phyloP scores from a whole-genome alignment of 2,888 invertebrate species.

The Baronia brevicornis region DNA sequence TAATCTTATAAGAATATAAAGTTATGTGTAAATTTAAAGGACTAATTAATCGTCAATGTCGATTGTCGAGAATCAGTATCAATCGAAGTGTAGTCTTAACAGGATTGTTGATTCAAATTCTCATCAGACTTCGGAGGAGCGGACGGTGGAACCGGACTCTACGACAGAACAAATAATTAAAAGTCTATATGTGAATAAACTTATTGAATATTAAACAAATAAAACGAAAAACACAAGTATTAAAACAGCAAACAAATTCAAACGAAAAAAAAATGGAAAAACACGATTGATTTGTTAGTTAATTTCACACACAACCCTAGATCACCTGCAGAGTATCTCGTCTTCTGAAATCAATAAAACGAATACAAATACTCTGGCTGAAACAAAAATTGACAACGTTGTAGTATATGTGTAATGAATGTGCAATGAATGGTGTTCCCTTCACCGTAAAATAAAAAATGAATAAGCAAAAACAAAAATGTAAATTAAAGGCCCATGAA shows the following conservation, averaged over 20 bases:
- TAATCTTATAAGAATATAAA: slow-evolving; percentile 3
- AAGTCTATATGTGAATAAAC: slow-evolving; percentile 14
- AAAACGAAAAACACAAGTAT: slow-evolving; percentile 17
- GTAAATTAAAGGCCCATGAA: slow-evolving; percentile 16
- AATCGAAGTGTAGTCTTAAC: slow-evolving; percentile 41
- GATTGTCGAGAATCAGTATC: slow-evolving; percentile 25
- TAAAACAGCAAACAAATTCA: slow-evolving; percentile 16
- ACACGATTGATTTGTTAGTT: slow-evolving; percentile 19
- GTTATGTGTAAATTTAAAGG: slow-evolving; percentile 9
- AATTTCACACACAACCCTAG: slow-evolving; percentile 19
- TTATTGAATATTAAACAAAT: slow-evolving; percentile 13
- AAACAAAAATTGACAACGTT: slow-evolving; percentile 48
- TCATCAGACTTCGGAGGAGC: slow-evolving; percentile 81
- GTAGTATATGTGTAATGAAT: too few relatives aligned
- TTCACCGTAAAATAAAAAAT: slow-evolving; percentile 42
- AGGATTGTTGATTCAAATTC: slow-evolving; percentile 83
- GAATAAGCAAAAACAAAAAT: slow-evolving; percentile 15
- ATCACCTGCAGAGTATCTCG: slow-evolving; percentile 16
- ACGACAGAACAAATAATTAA: slow-evolving; percentile 44
- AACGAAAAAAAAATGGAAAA: slow-evolving; percentile 19
- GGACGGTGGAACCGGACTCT: slow-evolving; percentile 82
- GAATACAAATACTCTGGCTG: slow-evolving; percentile 71
- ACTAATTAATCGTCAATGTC: slow-evolving; percentile 27
- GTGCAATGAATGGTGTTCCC: slow-evolving; percentile 25
- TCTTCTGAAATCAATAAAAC: slow-evolving; percentile 50